These are phyloP conservation scores for Myioborus melanocephalus DNA, from an alignment of 2,797 vertebrate genomes.

Conservation along the genomic window DNA sequence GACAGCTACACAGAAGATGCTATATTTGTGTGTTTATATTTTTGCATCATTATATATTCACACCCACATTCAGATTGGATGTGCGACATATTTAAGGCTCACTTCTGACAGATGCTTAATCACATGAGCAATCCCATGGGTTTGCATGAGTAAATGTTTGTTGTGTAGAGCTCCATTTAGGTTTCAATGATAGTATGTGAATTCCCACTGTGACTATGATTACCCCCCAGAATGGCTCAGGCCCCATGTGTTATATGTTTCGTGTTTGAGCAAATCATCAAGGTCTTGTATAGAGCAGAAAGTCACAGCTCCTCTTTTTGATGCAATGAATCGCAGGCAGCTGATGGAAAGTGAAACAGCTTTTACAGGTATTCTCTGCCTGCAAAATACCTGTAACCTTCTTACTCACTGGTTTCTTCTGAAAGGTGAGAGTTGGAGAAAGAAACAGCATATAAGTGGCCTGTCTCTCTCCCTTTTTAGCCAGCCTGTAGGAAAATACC, in stretches of 20 bases:
- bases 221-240: not conserved
- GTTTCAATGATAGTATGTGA: not conserved
- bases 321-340: not conserved
- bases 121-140: not conserved
- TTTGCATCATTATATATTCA: not conserved
- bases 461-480: not conserved
- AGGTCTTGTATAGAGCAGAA: not conserved
- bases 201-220: not conserved
- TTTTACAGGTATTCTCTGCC: not conserved
- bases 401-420: not conserved
- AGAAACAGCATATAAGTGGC: accelerated
- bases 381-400: not conserved
- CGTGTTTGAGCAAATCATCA: not conserved
- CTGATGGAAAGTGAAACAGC: not conserved
- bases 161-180: not conserved
- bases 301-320: not conserved
- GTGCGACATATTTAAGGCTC: not conserved
- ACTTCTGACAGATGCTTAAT: not conserved
- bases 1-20: not conserved
- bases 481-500: not conserved
- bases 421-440: not conserved
- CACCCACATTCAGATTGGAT: not conserved
- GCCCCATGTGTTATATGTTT: not conserved
- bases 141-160: not conserved
- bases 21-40: constrained; percentile 5